Evolutionary conservation across 1,140 invertebrate genomes (phyloP), one percentile per base, ranked within the genome.

Genomic region (Heliconius eleuchia): DNA sequence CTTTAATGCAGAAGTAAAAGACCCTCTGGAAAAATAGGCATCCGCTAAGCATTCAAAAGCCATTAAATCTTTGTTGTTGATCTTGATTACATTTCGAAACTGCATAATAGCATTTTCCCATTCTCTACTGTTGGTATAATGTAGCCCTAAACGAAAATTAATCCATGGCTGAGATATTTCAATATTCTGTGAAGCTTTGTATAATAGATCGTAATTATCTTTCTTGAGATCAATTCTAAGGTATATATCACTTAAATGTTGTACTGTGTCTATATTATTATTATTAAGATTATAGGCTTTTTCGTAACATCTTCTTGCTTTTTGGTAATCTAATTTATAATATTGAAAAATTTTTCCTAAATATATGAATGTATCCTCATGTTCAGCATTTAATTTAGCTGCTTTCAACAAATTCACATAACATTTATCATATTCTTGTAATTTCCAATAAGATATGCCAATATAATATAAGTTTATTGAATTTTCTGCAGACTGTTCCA

Each of bases 41-140:
- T 99, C 98, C 52, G 96, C 98, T 85, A 99, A 95, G 82, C 97
- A 97, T 94, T 99, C 98, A 97, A 97, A 98, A 82, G 96, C 95
- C 83, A 95, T 96, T 94, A 96, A 95, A 89, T 97, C 96, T 78
- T 91, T 95, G 5, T 96, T 95, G 92, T 98, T 96, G 74, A 95
- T 92, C 88, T 97, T 95, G 37, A 98, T 96, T 74, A 97, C 97
- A 86, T 96, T 96, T 84, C 97, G 96, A 74, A 98, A 96, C 85
- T 96, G 96, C 80, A 96, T 95, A 52, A 98, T 97, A n/a, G 98
- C 97, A 84, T 96, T 95, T 81, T 95, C 95, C 84, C 96, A 96
- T 83, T 98, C 95, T 74, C 96, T 96, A 80, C 96, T 95, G 83
- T 97, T 96, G 73, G 98, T 95, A 90, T 98, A 96, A 89, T 97